Conservation (phyloP, 2,888 invertebrate genomes). For the Hofmannophila pseudospretella region DNA sequence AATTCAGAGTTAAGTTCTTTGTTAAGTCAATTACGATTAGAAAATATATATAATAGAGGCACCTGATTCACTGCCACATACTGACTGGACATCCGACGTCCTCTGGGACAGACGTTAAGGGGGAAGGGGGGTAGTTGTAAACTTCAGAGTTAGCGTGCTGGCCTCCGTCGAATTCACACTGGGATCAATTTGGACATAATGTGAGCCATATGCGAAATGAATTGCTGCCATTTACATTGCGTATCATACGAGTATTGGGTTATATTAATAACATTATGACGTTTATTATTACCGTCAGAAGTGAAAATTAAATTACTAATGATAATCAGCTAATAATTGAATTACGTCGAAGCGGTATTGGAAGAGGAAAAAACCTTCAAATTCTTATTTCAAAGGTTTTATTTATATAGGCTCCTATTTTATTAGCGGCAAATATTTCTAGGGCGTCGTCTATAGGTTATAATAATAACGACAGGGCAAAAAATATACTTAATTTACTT, state of each 20-base stretch:
- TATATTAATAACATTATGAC: no score
- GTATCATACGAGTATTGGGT: no score
- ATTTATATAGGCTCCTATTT: no score
- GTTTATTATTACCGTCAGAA: no score
- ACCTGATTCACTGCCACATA: constrained; percentile 45
- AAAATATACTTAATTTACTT: no score
- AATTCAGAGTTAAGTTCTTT: no score
- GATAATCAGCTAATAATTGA: no score
- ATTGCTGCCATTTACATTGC: constrained; percentile 31
- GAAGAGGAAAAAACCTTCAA: not conserved
- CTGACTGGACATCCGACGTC: constrained; percentile 36
- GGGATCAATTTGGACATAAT: constrained; percentile 57
- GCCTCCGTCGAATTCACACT: constrained; percentile 26
- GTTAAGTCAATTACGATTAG: no score
- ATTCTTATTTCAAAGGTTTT: not conserved
- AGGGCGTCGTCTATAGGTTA: no score
- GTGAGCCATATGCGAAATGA: constrained; percentile 43
- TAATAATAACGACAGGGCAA: no score
- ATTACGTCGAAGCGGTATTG: constrained; percentile 3
- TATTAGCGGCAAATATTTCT: no score
- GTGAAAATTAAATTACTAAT: no score
- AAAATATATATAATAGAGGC: constrained; percentile 58
- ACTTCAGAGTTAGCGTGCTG: constrained; percentile 60
- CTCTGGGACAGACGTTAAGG: constrained; percentile 33
- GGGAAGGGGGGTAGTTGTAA: constrained; percentile 46